Conservation (phyloP, 2,797 vertebrate genomes). For the Halcyon chelicuti region DNA sequence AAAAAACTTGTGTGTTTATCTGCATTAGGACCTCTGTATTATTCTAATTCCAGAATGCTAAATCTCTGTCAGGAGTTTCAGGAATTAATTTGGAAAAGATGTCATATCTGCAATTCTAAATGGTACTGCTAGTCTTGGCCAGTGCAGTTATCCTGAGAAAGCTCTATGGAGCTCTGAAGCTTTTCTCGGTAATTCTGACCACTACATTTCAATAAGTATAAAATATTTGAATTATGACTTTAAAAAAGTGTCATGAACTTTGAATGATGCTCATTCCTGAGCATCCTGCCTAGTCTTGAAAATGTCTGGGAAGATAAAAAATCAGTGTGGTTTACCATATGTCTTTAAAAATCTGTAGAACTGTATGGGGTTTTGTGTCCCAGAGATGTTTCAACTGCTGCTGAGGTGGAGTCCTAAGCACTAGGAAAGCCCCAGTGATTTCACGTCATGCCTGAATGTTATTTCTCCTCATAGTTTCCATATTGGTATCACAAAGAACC, state of each 20-base stretch:
- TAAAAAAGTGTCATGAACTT: neutral
- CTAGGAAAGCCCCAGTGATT: neutral
- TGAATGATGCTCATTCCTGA: neutral
- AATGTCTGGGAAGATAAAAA: neutral
- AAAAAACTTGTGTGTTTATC: neutral
- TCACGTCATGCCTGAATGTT: neutral
- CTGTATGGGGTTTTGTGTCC: neutral
- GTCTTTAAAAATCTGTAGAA: neutral
- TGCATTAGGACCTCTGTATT: neutral
- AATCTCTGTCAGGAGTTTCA: neutral
- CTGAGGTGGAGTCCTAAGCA: neutral
- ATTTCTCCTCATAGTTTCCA: neutral
- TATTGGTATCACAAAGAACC: neutral
- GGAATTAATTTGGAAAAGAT: neutral
- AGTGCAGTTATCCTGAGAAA: neutral
- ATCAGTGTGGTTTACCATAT: neutral
- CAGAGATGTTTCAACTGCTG: neutral
- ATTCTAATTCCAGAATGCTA: neutral
- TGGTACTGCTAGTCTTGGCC: neutral
- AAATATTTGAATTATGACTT: neutral
- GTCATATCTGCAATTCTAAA: neutral
- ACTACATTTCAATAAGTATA: fast-evolving
- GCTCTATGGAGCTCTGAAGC: neutral
- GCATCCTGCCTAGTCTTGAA: neutral
- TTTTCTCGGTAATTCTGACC: neutral